A percentile compares a stretch with the other conserved stretches of the same genome.
phyloP scores from a whole-genome alignment of 1,140 invertebrate species.

The Idris sp. region DNA sequence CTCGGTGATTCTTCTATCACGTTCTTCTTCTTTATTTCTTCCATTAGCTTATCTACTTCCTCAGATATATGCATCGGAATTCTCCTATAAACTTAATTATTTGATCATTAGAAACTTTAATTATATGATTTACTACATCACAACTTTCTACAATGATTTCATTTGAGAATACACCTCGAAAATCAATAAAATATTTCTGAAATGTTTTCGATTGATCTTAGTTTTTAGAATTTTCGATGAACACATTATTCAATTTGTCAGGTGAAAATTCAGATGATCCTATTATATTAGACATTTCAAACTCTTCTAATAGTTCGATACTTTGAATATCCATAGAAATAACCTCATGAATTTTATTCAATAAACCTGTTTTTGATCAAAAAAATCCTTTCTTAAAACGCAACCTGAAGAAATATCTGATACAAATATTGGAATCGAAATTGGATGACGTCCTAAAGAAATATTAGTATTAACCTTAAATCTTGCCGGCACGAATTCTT shows the following conservation, averaged over 20 bases:
- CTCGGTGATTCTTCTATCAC: constrained; percentile 10
- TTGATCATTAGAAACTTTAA: constrained; percentile 3
- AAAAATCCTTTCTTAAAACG: constrained; percentile 4
- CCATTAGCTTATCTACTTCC: not conserved
- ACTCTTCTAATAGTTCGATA: no score
- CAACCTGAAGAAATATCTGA: constrained; percentile 14
- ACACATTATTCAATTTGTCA: not conserved
- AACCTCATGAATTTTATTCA: not conserved
- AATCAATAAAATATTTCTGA: not conserved
- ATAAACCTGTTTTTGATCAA: not conserved
- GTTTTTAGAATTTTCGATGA: not conserved
- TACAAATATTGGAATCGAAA: not conserved
- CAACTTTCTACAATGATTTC: constrained; percentile 6
- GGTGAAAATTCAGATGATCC: not conserved
- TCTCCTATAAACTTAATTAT: not conserved
- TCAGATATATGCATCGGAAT: not conserved
- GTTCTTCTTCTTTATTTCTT: constrained; percentile 1
- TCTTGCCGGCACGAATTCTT: constrained; percentile 1
- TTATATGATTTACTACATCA: not conserved
- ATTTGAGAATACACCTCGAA: constrained; percentile 3
- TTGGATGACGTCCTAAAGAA: constrained; percentile 4
- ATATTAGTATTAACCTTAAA: not conserved
- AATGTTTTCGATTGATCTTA: not conserved
- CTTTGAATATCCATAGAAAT: not conserved
- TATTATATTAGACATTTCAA: no score